phyloP scores from a whole-genome alignment of 1,140 invertebrate genomes.

The Elysia chlorotica region DNA sequence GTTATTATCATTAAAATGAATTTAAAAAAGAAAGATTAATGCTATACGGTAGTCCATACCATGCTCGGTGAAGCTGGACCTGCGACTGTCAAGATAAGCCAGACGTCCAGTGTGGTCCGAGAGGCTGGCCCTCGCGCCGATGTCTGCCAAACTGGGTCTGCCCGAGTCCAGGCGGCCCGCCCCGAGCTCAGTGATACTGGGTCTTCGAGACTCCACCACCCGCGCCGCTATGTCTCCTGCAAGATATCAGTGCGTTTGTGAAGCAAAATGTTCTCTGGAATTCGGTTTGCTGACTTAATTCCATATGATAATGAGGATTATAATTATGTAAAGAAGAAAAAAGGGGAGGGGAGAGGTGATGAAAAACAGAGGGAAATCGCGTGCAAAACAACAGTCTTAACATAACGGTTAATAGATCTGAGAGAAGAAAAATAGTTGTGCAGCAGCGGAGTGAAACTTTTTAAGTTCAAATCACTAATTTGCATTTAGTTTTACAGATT shows the following conservation, averaged over 20 bases:
- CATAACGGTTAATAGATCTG: no score
- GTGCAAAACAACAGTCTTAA: no score
- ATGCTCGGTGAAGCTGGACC: conserved; percentile 24
- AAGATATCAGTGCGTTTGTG: no score
- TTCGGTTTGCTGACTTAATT: no score
- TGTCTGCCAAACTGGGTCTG: conserved; percentile 25
- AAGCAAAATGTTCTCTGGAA: no score
- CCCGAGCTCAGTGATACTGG: conserved; percentile 33
- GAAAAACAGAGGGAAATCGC: no score
- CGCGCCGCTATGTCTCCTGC: conserved; percentile 1
- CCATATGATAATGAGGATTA: no score
- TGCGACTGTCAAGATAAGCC: conserved; percentile 25
- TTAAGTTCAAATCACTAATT: background rate
- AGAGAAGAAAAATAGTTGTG: no score
- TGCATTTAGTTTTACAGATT: background rate
- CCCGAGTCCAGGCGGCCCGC: conserved; percentile 17
- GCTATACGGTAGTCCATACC: background rate
- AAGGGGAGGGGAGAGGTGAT: no score
- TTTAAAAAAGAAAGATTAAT: no score
- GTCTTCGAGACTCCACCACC: conserved; percentile 15
- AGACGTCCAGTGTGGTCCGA: conserved; percentile 23
- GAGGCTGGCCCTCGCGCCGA: conserved; percentile 30
- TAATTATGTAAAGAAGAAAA: no score
- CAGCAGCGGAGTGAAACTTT: background rate
- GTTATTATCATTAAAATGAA: background rate